These are phyloP conservation scores for Phrynocephalus versicolor DNA, from an alignment of 2,113 vertebrate genomes.

Conservation along the genomic window DNA sequence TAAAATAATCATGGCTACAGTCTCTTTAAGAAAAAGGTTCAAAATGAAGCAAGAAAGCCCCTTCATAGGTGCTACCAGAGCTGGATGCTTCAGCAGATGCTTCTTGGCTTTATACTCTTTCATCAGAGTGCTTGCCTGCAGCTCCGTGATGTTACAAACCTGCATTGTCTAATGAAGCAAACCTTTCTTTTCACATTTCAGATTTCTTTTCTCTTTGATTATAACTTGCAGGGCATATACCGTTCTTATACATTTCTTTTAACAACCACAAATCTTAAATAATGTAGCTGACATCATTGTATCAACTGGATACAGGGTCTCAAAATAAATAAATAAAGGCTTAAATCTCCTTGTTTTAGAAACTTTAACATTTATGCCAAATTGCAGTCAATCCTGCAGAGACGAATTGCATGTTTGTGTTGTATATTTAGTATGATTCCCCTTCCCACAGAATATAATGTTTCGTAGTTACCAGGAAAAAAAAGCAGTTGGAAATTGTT, in stretches of 20 bases:
- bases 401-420: constrained; percentile 96
- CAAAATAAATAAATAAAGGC: constrained; percentile 46
- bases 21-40: constrained; percentile 43
- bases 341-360: constrained; percentile 83
- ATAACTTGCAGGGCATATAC: constrained; percentile 65
- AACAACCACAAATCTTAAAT: constrained; percentile 75
- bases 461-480: constrained; percentile 84
- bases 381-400: constrained; percentile 89
- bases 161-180: constrained; percentile 50
- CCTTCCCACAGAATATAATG: constrained; percentile 88
- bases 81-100: constrained; percentile 55
- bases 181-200: constrained; percentile 52
- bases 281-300: constrained; percentile 72
- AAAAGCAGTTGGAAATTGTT: constrained; percentile 89
- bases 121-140: constrained; percentile 58
- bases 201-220: constrained; percentile 68
- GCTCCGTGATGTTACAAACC: constrained; percentile 59
- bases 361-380: constrained; percentile 87
- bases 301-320: constrained; percentile 77
- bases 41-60: constrained; percentile 40
- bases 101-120: constrained; percentile 43
- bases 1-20: constrained; percentile 62
- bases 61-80: constrained; percentile 51
- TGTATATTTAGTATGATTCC: constrained; percentile 94
- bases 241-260: constrained; percentile 73